Percentiles rank a stretch among this genome's conserved stretches.
These are phyloP conservation scores for Temnothorax rugatulus DNA, from an alignment of 2,888 invertebrate genomes.

Conservation along the genomic window DNA sequence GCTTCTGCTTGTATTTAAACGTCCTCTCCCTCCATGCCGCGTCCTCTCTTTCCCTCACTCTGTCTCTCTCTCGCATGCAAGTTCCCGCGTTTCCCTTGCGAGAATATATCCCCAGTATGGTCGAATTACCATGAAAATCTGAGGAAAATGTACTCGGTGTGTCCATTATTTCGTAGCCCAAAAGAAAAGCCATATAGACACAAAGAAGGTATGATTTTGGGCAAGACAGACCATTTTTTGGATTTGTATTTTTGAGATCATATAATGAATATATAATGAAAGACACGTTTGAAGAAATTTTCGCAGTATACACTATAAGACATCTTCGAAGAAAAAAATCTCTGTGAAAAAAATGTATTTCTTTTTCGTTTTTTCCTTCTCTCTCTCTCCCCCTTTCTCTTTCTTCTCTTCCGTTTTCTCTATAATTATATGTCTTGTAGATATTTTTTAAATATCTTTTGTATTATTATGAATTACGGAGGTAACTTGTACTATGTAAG, in stretches of 20 bases:
- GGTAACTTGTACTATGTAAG: background rate
- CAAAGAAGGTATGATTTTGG: background rate
- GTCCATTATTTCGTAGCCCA: background rate
- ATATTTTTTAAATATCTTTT: background rate
- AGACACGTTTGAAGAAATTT: background rate
- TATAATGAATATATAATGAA: background rate
- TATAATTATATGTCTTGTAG: background rate
- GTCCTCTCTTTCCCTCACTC: constrained; percentile 65
- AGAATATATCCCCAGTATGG: constrained; percentile 38
- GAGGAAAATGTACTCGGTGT: background rate
- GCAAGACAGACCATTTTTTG: background rate
- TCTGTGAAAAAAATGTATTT: background rate
- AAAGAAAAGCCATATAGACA: background rate
- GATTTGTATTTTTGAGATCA: background rate
- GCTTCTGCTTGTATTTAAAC: constrained; percentile 85
- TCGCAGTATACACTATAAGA: background rate
- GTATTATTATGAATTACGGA: background rate
- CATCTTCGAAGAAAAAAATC: background rate
- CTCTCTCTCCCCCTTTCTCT: too few species aligned
- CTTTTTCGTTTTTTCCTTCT: background rate
- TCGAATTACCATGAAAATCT: constrained; percentile 31
- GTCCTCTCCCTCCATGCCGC: constrained; percentile 81
- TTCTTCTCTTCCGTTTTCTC: background rate
- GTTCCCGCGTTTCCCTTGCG: constrained; percentile 28
- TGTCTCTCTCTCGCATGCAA: constrained; percentile 62